These are phyloP conservation scores for Myripristis murdjan DNA, from an alignment of 2,797 vertebrate genomes.

Conservation along the genomic window DNA sequence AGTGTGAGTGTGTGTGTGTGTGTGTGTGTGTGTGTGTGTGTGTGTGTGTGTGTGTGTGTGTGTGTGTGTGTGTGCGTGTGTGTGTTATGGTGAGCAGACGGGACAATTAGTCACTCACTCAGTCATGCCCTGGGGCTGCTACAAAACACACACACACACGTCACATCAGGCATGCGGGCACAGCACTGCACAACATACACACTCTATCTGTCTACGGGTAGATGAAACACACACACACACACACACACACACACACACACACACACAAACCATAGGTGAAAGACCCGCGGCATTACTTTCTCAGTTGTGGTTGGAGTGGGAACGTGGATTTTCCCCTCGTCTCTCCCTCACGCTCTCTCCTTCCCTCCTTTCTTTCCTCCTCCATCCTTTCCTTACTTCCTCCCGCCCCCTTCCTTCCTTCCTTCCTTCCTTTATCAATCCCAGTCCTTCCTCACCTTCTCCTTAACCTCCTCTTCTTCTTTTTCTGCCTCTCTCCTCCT, in stretches of 20 bases:
- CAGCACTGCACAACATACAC: neutral
- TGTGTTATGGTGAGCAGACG: slow-evolving; percentile 59
- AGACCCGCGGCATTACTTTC: slow-evolving; percentile 58
- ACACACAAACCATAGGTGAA: slow-evolving; percentile 40
- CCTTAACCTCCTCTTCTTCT: neutral
- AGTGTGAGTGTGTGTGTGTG: no score
- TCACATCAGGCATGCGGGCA: slow-evolving; percentile 39
- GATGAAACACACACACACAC: slow-evolving; percentile 8
- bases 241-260: slow-evolving; percentile 28
- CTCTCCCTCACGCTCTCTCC: no score
- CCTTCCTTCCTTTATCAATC: slow-evolving; percentile 1
- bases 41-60: slow-evolving; percentile 1
- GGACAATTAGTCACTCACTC: slow-evolving; percentile 74
- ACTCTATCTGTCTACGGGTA: no score
- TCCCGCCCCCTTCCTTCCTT: slow-evolving; percentile 22
- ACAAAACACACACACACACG: slow-evolving; percentile 46
- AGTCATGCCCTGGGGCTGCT: slow-evolving; percentile 47
- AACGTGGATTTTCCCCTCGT: slow-evolving; percentile 62
- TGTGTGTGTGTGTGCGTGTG: slow-evolving; percentile 19
- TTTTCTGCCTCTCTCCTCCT: neutral
- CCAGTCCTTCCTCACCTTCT: neutral
- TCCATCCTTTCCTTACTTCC: no score
- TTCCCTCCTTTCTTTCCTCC: no score
- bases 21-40: no score
- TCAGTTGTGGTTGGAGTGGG: slow-evolving; percentile 55